Evolutionary conservation across 2,888 invertebrate species (phyloP), one percentile per base, ranked within the genome.

Genomic region (Andrena fulva): DNA sequence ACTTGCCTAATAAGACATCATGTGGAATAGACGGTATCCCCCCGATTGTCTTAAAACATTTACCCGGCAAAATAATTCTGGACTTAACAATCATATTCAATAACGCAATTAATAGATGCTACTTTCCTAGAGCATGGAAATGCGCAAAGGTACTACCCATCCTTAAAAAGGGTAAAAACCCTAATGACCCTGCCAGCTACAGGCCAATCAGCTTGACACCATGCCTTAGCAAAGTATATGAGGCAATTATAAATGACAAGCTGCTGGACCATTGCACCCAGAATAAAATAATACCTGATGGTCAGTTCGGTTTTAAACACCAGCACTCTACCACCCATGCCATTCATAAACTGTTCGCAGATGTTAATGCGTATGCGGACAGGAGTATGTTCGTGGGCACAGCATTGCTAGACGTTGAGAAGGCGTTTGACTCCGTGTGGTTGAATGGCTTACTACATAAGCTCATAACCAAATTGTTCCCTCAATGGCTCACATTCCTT

Each of bases 71-170:
- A 52, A 7, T 52, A 5, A 16, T 52, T 5, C 0, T 5, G 5
- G n/a, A 52, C 20, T 4, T 52, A 52, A 52, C 52, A 0, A 52
- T 52, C 1, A 33, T 7, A 7, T 33, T 33, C 1, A 33, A 33
- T 33, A 33, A 33, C 1, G 33, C 33, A 0, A 7, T 33, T 7
- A 33, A 33, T 33, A 33, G 5, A 1, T 7, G 1, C 7, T 33
- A 33, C 8, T 84, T 67, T 8, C 85, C 80, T 2, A 12, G 7
- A 0, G 0, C 2, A 2, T 85, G 81, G 80, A 85, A 85, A 63
- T 72, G 62, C 42, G 83, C 85, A 1, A 84, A 74, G 60, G 63
- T 79, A 0, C 33, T 83, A 0, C 16, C 85, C 16, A 42, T 85
- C 12, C 8, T 56, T n/a, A n/a, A n/a, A n/a, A n/a, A n/a, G n/a